phyloP scores from a whole-genome alignment of 1,140 invertebrate species.

The Laupala kohalensis region DNA sequence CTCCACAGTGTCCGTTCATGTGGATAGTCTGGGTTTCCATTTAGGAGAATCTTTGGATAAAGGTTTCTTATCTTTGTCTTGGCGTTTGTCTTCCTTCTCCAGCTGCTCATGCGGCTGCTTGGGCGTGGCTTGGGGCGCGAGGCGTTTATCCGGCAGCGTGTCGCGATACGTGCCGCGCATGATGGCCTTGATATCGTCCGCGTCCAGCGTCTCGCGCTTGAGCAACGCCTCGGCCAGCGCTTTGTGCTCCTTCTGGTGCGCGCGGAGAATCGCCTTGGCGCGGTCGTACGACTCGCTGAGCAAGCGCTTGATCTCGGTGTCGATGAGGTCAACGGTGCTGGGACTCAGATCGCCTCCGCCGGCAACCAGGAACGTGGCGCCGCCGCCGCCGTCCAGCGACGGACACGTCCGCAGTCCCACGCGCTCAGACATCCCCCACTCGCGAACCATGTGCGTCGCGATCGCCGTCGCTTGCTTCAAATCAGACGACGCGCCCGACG shows the following conservation, averaged over 20 bases:
- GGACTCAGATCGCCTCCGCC: no score
- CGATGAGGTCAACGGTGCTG: slow-evolving; percentile 40
- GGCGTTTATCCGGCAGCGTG: no score
- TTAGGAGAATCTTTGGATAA: neutral
- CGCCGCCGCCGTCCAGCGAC: no score
- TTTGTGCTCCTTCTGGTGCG: slow-evolving; percentile 41
- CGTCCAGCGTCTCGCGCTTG: slow-evolving; percentile 49
- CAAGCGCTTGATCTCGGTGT: slow-evolving; percentile 45
- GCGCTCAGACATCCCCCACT: slow-evolving; percentile 53
- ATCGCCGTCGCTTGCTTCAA: slow-evolving; percentile 39
- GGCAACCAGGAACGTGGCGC: no score
- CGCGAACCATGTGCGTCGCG: slow-evolving; percentile 51
- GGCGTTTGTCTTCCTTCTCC: neutral
- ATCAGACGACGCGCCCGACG: slow-evolving; percentile 48
- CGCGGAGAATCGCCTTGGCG: slow-evolving; percentile 40
- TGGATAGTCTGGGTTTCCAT: no score
- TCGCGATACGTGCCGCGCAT: slow-evolving; percentile 1
- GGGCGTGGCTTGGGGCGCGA: no score
- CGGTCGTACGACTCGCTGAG: slow-evolving; percentile 50
- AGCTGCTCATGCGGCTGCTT: no score
- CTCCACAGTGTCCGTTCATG: no score
- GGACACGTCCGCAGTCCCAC: slow-evolving; percentile 39
- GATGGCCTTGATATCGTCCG: slow-evolving; percentile 38
- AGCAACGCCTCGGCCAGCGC: slow-evolving; percentile 45
- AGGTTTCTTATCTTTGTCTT: neutral